Base-by-base conservation (phyloP, 37 sponge, comb jelly and placozoan genomes). In the Lycopodina hypogea region DNA sequence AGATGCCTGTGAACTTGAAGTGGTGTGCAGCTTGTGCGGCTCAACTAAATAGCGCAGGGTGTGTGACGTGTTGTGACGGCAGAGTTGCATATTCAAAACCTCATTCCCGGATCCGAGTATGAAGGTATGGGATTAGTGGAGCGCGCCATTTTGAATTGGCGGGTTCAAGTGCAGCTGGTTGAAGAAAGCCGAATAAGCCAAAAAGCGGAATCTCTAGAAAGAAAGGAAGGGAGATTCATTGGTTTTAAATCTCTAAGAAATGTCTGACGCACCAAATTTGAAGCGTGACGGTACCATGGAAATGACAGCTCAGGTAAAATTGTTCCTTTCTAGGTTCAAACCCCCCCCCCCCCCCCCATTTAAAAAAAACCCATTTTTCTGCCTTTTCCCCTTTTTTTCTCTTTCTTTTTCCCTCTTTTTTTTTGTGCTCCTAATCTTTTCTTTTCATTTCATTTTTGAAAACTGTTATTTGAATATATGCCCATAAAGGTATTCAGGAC, bases 201-300 rank as follows among this genome's bases (percentile, higher is more conserved):
- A n/a, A n/a, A n/a, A n/a, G n/a, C n/a, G 60, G 28, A 26, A 59
- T 59, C 4, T 17, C 18, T 59, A 17, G 60, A 59, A 3, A 28
- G n/a, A 28, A 26, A 59, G 28, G n/a, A 59, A 59, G 12, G 48
- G 28, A 59, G 12, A 12, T 18, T 26, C 48, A 45, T 9, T 9
- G 48, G 9, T 45, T 45, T 45, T 45, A 45, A 32, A 19, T 7
- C 11, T 30, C 35, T 34, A 22, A 73, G 14, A n/a, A 55, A 73
- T 73, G 74, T 42, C 56, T 32, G 87, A 78, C 9, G 37, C 14
- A 48, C 76, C 91, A 14, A 29, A 59, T 38, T 81, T 92, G 32
- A 92, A 92, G 72, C 66, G 89, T n/a, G 89, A 92, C 29, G 79
- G 76, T 0, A 92, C 93, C 67, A 92, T 92, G 93, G 85, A 70